These are phyloP conservation scores for Campoletis sonorensis DNA, from an alignment of 1,140 invertebrate genomes.

Conservation along the genomic window DNA sequence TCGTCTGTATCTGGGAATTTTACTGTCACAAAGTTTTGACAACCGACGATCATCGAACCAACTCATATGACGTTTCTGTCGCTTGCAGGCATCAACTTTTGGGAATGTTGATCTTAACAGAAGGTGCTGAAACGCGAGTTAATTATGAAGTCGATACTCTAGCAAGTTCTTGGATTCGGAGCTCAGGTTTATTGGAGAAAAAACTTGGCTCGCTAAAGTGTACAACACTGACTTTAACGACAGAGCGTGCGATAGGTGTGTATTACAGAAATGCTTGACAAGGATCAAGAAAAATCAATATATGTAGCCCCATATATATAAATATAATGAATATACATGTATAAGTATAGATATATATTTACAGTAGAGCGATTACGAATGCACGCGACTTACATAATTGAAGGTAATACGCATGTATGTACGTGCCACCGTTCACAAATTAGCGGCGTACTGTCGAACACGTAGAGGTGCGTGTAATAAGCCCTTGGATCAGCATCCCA, in stretches of 20 bases:
- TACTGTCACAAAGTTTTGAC: too few relatives aligned
- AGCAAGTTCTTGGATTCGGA: too few relatives aligned
- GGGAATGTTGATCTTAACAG: too few relatives aligned
- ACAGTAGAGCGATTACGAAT: conserved; percentile 22
- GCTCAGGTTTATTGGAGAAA: background rate
- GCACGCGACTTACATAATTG: conserved; percentile 53
- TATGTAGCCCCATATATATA: background rate
- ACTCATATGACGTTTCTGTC: too few relatives aligned
- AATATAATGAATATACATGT: background rate
- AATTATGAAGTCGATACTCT: too few relatives aligned
- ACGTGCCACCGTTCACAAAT: conserved; percentile 68
- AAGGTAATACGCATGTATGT: conserved; percentile 39
- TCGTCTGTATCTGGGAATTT: too few relatives aligned
- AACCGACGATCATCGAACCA: too few relatives aligned
- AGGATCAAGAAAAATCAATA: background rate
- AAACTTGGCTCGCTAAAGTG: background rate
- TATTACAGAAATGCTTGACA: conserved; percentile 13
- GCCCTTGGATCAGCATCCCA: conserved; percentile 19
- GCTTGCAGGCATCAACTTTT: too few relatives aligned
- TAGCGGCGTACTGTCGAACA: conserved; percentile 60
- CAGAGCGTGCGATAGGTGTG: background rate
- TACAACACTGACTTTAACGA: background rate
- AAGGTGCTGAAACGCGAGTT: too few relatives aligned
- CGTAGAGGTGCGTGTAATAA: conserved; percentile 60
- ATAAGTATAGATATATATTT: background rate